Evolutionary conservation across 2,113 vertebrate genomes (phyloP), one percentile per base, ranked within the genome.

Genomic region (Coturnix japonica): DNA sequence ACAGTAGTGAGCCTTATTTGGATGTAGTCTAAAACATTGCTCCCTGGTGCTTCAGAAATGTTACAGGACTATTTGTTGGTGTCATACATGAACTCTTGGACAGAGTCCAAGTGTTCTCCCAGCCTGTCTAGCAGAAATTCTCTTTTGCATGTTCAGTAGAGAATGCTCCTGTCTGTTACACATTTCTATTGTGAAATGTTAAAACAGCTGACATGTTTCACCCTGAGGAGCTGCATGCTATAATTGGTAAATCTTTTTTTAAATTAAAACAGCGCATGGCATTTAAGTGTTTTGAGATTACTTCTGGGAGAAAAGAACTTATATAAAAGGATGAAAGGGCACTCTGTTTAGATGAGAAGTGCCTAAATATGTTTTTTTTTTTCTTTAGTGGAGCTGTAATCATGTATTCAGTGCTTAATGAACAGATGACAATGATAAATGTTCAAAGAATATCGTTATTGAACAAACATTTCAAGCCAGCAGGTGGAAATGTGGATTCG

Each of bases 341-440:
- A 25, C 61, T 95, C 76, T 85, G 23, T 78, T 93, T 85, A 60
- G 53, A 74, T 46, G 35, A 16, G 33, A 90, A 87, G 23, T 59
- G 54, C 30, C 53, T 54, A 72, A 87, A 81, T 67, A 65, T 3
- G 28, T 54, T 86, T 54, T 86, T 49, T 56, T 77, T 54, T 77
- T 83, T 88, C 76, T 84, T 86, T 79, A 28, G 44, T 63, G 76
- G 74, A 70, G 20, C 78, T 89, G 25, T 87, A 90, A 92, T 73
- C 43, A 33, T 23, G 43, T 86, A 78, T 86, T 66, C 41, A 37
- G 33, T 54, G n/a, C 71, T 76, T 93, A 84, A 87, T 87, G 59
- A 92, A 79, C 33, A 85, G 59, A 70, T 71, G 75, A 85, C 60
- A 93, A 63, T 79, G 96, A 86, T 77, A 79, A 84, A 81, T 79